A percentile compares a stretch with the other conserved stretches of the same genome.
Conservation (phyloP, 2,888 invertebrate species). For the Campaea margaritaria region DNA sequence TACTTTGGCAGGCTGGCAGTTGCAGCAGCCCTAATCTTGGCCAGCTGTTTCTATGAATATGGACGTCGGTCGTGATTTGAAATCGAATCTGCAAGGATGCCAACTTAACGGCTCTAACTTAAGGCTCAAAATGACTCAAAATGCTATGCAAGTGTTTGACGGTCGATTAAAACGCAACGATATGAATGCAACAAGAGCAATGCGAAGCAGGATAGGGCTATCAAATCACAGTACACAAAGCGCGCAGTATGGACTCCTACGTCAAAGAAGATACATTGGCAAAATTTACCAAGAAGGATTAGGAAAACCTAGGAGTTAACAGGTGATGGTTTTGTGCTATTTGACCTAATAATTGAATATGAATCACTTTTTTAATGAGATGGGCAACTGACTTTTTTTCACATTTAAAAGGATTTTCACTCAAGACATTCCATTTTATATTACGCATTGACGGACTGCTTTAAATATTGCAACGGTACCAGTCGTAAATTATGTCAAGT, state of each 20-base stretch:
- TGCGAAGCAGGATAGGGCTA: slow-evolving; percentile 43
- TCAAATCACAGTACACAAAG: neutral
- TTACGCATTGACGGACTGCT: too few species aligned
- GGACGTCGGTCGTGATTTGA: slow-evolving; percentile 56
- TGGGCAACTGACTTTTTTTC: too few species aligned
- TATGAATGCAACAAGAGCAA: slow-evolving; percentile 57
- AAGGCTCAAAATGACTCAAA: slow-evolving; percentile 41
- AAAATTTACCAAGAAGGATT: too few species aligned
- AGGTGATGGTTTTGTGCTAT: too few species aligned
- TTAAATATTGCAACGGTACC: too few species aligned
- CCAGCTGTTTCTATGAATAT: slow-evolving; percentile 78
- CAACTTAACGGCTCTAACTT: slow-evolving; percentile 29
- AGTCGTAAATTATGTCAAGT: too few species aligned
- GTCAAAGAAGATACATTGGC: too few species aligned
- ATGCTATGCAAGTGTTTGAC: slow-evolving; percentile 30
- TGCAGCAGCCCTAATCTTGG: slow-evolving; percentile 70
- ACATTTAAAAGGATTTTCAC: too few species aligned
- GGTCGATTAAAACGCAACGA: slow-evolving; percentile 62
- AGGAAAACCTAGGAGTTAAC: too few species aligned
- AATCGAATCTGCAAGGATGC: slow-evolving; percentile 30
- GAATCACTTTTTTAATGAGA: too few species aligned
- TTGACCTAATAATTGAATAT: too few species aligned
- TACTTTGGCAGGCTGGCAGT: slow-evolving; percentile 74
- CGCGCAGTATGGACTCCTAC: slow-evolving; percentile 11
- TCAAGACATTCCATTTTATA: too few species aligned